Conservation (phyloP, 2,888 invertebrate species). For the Lydus trimaculatus region DNA sequence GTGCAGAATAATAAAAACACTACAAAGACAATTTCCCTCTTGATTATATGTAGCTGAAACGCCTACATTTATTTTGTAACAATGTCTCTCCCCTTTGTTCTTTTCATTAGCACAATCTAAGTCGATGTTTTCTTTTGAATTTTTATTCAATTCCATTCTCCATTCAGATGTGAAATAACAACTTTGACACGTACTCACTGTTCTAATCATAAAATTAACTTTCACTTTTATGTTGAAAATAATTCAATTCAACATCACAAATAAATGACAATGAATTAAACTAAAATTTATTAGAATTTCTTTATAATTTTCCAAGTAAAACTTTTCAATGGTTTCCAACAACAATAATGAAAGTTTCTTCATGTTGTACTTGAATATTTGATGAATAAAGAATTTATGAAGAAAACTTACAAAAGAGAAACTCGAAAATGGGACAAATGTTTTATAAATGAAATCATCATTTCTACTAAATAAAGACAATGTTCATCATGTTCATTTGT, state of each 20-base stretch:
- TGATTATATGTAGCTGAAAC: no score
- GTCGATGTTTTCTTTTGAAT: no score
- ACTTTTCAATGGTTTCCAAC: no score
- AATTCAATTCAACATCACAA: background rate
- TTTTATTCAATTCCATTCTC: no score
- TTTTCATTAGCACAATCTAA: no score
- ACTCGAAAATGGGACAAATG: no score
- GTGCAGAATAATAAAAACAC: background rate
- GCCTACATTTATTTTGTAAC: no score
- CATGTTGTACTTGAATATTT: no score
- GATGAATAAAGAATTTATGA: background rate
- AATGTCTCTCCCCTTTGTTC: no score
- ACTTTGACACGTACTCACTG: background rate
- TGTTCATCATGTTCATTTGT: background rate
- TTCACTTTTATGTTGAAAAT: background rate
- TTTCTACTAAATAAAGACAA: background rate
- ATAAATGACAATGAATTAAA: background rate
- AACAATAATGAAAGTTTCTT: no score
- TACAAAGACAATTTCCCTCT: no score
- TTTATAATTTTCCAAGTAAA: background rate
- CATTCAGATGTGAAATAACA: background rate
- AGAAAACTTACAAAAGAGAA: no score
- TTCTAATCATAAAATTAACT: background rate
- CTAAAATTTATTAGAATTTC: background rate
- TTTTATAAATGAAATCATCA: background rate